Evolutionary conservation across 2,113 vertebrate genomes (phyloP).

Genomic region (Pandion haliaetus): DNA sequence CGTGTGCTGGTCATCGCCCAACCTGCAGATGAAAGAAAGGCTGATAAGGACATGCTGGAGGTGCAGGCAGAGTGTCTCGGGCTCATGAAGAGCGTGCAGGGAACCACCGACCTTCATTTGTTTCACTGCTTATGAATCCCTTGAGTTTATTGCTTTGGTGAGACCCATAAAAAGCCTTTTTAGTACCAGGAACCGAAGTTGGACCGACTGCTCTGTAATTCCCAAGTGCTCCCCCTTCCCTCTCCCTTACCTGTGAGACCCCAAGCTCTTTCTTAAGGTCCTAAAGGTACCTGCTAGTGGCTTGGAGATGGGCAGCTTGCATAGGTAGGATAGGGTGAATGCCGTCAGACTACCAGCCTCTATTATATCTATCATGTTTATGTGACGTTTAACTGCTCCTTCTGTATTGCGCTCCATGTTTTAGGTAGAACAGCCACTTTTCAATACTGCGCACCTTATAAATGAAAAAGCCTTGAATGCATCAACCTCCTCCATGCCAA

Average conservation of each 20-base stretch:
- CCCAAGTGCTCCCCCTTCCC: background rate
- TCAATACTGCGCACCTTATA: background rate
- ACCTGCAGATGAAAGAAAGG: background rate
- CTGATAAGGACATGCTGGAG: background rate
- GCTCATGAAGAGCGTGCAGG: background rate
- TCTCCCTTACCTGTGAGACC: background rate
- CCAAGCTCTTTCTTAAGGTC: background rate
- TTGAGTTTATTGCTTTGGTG: background rate
- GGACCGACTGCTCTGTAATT: background rate
- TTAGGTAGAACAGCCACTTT: background rate
- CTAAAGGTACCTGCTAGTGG: background rate
- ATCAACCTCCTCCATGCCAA: background rate
- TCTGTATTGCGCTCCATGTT: background rate
- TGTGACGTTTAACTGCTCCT: background rate
- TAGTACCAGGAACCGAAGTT: background rate
- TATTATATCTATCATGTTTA: background rate
- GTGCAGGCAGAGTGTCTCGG: background rate
- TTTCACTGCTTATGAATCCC: background rate
- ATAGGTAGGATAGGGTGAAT: background rate
- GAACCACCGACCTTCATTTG: background rate
- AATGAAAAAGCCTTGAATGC: background rate
- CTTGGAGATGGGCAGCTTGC: background rate
- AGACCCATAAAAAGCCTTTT: background rate
- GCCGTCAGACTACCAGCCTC: background rate
- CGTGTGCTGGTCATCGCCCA: background rate